Evolutionary conservation across 2,797 vertebrate genomes (phyloP), one percentile per base, ranked within the genome.

Genomic region (Anabacerthia variegaticeps): DNA sequence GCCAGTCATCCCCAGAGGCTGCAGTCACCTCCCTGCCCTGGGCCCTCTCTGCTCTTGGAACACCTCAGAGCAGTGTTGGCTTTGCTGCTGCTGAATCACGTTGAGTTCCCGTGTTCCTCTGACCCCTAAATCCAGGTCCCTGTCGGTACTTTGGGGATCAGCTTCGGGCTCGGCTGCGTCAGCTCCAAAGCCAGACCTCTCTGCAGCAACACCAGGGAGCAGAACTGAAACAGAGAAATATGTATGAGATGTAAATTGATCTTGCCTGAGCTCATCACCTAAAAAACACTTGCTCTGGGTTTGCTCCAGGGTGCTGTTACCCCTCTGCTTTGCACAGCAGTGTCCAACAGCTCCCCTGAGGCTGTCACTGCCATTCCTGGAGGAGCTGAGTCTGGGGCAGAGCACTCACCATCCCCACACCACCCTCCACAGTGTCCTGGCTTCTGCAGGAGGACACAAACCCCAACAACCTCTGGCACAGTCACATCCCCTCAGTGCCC

Each of bases 261-360:
- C n/a, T 52, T 51, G 30, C 6, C 12, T 28, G 9, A 27, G 58
- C 51, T 61, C 54, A 30, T 28, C 43, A 30, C 26, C 59, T n/a
- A 14, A 17, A 22, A 62, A 62, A 0, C 17, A 34, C 28, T 5
- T 28, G 20, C 14, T 58, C 9, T 83, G 68, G 9, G 32, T 48
- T 56, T 51, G 22, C 22, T 36, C 24, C 2, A n/a, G 8, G 6
- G 37, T 54, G 58, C 43, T 58, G 15, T 22, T 30, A 16, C 19
- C 24, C 34, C 56, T n/a, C 26, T 58, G 37, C 10, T 41, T 19
- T 28, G 30, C 37, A 36, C 37, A 23, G 46, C 16, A 44, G 14
- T 0, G 1, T 28, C 43, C 41, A 26, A 15, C 32, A 41, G 61
- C 41, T 51, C n/a, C 36, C 43, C 34, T 0, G 0, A 28, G 63